Conservation (phyloP, 53 echinoderm and acorn worm species). For the Hippasteria phrygiana region DNA sequence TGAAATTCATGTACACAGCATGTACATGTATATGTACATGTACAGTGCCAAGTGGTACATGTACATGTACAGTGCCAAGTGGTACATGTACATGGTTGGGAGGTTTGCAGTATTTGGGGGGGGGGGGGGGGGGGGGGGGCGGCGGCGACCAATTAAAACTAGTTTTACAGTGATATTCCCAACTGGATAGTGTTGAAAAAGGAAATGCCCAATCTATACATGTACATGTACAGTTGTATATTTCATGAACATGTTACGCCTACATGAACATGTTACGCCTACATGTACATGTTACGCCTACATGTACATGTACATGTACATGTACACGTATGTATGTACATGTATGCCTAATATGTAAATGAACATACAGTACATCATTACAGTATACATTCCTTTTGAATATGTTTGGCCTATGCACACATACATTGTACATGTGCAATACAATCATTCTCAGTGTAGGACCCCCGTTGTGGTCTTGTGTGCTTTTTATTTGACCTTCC, state of each 20-base stretch:
- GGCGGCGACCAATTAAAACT: no score
- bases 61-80: neutral
- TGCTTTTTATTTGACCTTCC: neutral
- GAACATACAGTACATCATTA: neutral
- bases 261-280: slow-evolving; percentile 4
- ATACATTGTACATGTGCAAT: neutral
- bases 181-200: no score
- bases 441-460: neutral
- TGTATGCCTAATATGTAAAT: neutral
- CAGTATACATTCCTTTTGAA: neutral
- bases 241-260: neutral
- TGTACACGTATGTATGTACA: slow-evolving; percentile 14
- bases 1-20: no score
- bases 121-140: no score
- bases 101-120: no score
- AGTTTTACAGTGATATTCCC: no score
- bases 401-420: neutral
- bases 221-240: neutral
- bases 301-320: slow-evolving; percentile 34
- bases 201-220: no score
- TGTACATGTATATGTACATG: no score
- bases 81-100: neutral
- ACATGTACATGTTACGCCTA: slow-evolving; percentile 5
- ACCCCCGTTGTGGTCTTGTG: neutral
- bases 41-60: no score